Evolutionary conservation across 1,140 invertebrate genomes (phyloP), one percentile per base, ranked within the genome.

Genomic region (Penaeus japonicus): DNA sequence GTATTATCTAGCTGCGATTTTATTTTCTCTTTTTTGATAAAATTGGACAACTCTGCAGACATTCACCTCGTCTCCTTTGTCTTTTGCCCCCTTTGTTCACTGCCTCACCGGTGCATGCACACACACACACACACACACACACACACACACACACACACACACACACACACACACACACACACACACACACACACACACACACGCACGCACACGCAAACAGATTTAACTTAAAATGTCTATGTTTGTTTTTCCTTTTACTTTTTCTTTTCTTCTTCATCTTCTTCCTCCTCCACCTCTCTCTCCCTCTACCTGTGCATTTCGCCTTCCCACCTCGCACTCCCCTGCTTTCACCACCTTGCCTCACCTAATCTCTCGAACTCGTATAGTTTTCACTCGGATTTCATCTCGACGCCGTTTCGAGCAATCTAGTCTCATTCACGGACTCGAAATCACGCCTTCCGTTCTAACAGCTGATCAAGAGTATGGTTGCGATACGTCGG

Each of bases 81-180:
- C 5, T 47, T 10, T 47, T 47, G 47, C 15, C 4, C 10, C 47
- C 47, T 47, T 47, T 47, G 7, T 47, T 47, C 47, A 0, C 0
- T 47, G 5, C 5, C 39, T 47, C 12, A 47, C n/a, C n/a, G n/a
- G n/a, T n/a, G 17, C 62, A 65, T 0, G 20, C 12, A 65, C 12
- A 4, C 3, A 65, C 12, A 65, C 62, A 65, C 12, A 65, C 62
- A 30, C 62, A 65, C 4, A 65, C 12, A 65, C 12, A 4, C 3
- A 65, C 12, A 65, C 62, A 65, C 12, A 65, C 62, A 65, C 4
- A 65, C 3, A 70, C 18, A 70, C 18, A 65, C 62, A 65, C 62
- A 65, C 62, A 65, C 62, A 65, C 62, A 65, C 62, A 65, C 62
- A 65, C 62, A 65, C 62, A 65, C 62, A 65, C 62, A 65, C 62